A percentile compares a stretch with the other conserved stretches of the same genome.
phyloP scores from a whole-genome alignment of 2,113 vertebrate species.

The Crotalus helleri region DNA sequence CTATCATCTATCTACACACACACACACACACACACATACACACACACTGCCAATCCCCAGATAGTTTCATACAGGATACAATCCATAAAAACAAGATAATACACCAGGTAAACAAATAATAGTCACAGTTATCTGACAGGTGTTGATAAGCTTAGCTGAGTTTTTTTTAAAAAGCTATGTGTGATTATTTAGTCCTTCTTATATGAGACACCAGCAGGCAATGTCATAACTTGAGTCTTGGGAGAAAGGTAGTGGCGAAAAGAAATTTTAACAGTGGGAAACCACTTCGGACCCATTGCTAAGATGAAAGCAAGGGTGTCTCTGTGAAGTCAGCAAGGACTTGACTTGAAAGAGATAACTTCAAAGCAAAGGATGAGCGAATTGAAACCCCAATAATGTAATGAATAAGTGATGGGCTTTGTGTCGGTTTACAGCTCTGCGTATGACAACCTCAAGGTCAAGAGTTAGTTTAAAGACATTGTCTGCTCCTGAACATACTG shows the following conservation, averaged over 20 bases:
- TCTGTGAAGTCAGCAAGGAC: not conserved
- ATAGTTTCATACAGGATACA: not conserved
- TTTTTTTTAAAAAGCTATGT: not conserved
- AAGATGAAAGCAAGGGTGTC: not conserved
- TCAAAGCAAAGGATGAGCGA: not conserved
- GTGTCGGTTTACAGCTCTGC: not conserved
- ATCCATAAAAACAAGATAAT: not conserved
- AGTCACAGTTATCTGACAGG: not conserved
- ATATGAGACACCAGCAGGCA: not conserved
- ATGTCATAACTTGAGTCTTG: not conserved
- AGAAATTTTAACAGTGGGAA: not conserved
- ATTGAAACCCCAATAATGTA: not conserved
- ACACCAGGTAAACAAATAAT: not conserved
- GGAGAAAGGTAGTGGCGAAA: not conserved
- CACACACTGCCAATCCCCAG: not conserved
- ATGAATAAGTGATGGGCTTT: not conserved
- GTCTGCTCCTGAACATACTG: not conserved
- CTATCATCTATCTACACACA: too few relatives aligned
- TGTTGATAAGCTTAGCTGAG: not conserved
- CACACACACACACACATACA: too few relatives aligned
- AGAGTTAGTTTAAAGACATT: not conserved
- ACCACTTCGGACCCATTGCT: not conserved
- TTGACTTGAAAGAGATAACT: not conserved
- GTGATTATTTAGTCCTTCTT: not conserved
- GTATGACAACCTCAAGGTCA: not conserved